Percentiles rank a stretch among this genome's conserved stretches.
Evolutionary conservation across 30 jellyfish, hydroid and myxozoan species (phyloP).

Genomic region (Pelagia noctiluca): DNA sequence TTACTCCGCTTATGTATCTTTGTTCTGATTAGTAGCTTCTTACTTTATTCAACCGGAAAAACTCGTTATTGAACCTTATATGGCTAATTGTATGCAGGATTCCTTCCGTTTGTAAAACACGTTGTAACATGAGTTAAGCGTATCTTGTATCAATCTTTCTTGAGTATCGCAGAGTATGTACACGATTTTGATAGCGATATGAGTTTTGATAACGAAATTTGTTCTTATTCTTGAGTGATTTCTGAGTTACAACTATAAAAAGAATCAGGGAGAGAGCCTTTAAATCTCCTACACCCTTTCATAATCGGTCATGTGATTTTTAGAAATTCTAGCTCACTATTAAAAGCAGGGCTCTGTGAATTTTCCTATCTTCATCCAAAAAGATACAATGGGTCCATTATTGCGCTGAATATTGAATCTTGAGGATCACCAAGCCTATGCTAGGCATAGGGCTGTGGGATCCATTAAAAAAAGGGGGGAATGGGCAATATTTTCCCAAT

Average conservation of each 20-base stretch:
- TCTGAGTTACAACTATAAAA: background rate
- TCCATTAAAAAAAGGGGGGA: background rate
- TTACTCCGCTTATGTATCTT: too few species aligned
- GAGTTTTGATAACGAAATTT: too few species aligned
- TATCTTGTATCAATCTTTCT: too few species aligned
- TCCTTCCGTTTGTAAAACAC: too few species aligned
- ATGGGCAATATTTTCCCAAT: background rate
- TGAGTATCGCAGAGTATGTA: too few species aligned
- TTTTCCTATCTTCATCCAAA: slow-evolving; percentile 6
- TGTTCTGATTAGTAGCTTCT: too few species aligned
- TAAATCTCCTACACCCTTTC: background rate
- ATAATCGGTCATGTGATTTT: slow-evolving; percentile 9
- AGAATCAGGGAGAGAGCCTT: background rate
- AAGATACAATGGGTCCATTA: slow-evolving; percentile 3
- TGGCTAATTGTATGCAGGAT: too few species aligned
- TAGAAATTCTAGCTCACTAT: background rate
- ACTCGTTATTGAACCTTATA: too few species aligned
- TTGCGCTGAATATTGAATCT: slow-evolving; percentile 14
- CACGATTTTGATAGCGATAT: too few species aligned
- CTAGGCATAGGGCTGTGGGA: slow-evolving; percentile 20
- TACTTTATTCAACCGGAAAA: too few species aligned
- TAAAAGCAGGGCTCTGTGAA: background rate
- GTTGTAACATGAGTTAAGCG: too few species aligned
- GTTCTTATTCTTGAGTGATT: background rate
- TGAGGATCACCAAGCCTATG: slow-evolving; percentile 13